These are phyloP conservation scores for Syrista parreyssii DNA, from an alignment of 2,888 invertebrate genomes.

Conservation along the genomic window DNA sequence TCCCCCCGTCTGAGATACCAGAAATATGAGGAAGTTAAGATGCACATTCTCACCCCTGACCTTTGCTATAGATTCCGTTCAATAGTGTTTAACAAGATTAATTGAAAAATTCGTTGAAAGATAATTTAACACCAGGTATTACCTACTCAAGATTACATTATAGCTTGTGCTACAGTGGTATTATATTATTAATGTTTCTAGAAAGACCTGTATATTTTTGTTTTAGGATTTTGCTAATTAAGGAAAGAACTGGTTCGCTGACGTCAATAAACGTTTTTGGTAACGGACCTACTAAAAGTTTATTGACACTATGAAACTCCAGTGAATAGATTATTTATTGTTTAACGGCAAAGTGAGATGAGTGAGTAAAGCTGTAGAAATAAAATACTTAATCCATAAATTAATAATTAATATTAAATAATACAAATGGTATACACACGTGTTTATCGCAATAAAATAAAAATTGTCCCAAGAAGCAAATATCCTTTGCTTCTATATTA, in stretches of 20 bases:
- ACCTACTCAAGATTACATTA: not conserved
- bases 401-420: not conserved
- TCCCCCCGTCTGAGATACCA: conserved; percentile 39
- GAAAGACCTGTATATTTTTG: not conserved
- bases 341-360: not conserved
- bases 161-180: not conserved
- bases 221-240: not conserved
- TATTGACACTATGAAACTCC: not conserved
- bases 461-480: not conserved
- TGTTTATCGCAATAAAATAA: not conserved
- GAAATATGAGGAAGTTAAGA: conserved; percentile 34
- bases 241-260: not conserved
- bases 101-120: too few relatives aligned
- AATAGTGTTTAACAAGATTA: not conserved
- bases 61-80: not conserved
- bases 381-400: not conserved
- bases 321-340: not conserved
- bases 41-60: conserved; percentile 29
- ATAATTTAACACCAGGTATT: too few relatives aligned
- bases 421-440: not conserved
- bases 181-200: not conserved
- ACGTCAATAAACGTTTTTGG: not conserved
- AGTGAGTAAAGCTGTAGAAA: not conserved
- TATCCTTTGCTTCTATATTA: too few relatives aligned
- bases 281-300: not conserved